phyloP scores from a whole-genome alignment of 1,140 invertebrate species.

The Drosophila orosa region DNA sequence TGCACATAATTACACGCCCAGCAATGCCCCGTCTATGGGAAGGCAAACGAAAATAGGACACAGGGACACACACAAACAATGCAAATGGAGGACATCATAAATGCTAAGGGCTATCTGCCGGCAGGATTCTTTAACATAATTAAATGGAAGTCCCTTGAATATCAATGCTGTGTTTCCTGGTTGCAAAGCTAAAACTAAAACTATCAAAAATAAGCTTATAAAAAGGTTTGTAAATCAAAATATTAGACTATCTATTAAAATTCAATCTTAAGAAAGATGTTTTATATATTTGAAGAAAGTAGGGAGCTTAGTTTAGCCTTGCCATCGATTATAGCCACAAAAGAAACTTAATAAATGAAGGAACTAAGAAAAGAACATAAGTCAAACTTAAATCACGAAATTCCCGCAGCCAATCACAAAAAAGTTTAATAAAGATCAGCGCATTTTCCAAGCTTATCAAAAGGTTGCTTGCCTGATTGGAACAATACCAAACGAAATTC shows the following conservation, averaged over 20 bases:
- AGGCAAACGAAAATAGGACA: slow-evolving; percentile 37
- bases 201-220: background rate
- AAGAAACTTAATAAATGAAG: background rate
- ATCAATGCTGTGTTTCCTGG: background rate
- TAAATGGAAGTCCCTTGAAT: background rate
- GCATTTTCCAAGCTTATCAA: slow-evolving; percentile 13
- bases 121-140: background rate
- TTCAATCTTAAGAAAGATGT: background rate
- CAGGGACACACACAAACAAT: slow-evolving; percentile 33
- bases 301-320: background rate
- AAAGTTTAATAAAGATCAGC: background rate
- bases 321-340: too few species aligned
- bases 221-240: background rate
- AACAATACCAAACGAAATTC: slow-evolving; percentile 25
- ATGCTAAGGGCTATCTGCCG: background rate
- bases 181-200: background rate
- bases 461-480: background rate
- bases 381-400: background rate
- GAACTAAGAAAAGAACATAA: background rate
- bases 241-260: background rate
- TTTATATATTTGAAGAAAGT: background rate
- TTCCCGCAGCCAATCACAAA: background rate
- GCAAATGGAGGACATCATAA: slow-evolving; percentile 34
- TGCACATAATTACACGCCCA: slow-evolving; percentile 62
- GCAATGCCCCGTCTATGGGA: slow-evolving; percentile 34